phyloP scores from a whole-genome alignment of 2,113 vertebrate species.

The Asarcornis scutulata region DNA sequence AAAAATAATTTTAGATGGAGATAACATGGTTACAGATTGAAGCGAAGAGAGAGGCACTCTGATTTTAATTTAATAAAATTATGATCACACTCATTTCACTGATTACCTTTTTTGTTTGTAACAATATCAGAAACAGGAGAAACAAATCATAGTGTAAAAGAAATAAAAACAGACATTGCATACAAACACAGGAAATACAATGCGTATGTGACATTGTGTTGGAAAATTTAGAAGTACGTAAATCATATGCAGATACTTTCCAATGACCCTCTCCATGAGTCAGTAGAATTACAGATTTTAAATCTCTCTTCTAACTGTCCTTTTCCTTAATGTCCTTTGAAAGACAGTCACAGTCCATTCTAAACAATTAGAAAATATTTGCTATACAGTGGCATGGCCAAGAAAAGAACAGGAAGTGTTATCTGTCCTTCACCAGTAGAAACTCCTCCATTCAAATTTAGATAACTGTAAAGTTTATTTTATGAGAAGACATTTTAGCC shows the following conservation, averaged over 20 bases:
- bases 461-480: neutral
- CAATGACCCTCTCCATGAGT: neutral
- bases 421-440: neutral
- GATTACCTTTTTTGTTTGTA: neutral
- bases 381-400: neutral
- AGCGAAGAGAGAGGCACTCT: neutral
- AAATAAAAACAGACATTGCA: neutral
- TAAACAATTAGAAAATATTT: neutral
- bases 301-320: neutral
- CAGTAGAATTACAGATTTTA: neutral
- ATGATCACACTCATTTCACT: neutral
- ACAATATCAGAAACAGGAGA: neutral
- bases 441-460: neutral
- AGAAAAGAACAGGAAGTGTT: neutral
- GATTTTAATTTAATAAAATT: constrained; percentile 7
- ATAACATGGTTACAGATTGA: neutral
- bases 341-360: neutral
- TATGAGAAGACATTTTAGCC: neutral
- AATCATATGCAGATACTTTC: neutral
- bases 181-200: neutral
- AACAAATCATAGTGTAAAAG: neutral
- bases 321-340: neutral
- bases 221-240: neutral
- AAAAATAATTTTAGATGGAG: neutral
- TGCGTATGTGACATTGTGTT: neutral